These are phyloP conservation scores for Cariama cristata DNA, from an alignment of 2,113 vertebrate species.

Conservation along the genomic window DNA sequence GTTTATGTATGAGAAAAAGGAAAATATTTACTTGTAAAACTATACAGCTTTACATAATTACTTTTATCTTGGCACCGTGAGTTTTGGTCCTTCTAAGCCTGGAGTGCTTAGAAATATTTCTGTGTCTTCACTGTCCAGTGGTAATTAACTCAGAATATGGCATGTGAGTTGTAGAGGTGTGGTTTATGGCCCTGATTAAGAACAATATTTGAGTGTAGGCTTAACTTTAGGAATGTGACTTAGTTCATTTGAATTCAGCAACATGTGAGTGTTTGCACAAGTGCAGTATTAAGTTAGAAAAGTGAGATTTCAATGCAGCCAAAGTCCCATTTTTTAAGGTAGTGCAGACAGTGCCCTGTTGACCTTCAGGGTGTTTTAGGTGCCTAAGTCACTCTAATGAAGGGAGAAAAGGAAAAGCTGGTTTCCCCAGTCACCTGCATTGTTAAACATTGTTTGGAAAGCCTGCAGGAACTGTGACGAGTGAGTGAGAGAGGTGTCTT, in stretches of 20 bases:
- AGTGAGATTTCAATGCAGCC: neutral
- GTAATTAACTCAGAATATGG: neutral
- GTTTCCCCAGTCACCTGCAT: neutral
- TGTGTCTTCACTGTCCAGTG: neutral
- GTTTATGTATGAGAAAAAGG: constrained; percentile 52
- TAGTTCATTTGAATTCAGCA: neutral
- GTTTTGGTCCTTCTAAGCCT: neutral
- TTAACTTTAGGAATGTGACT: neutral
- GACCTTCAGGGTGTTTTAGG: neutral
- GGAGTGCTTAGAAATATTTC: neutral
- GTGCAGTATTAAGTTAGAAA: neutral
- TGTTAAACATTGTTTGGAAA: neutral
- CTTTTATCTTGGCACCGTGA: neutral
- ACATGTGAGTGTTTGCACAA: neutral
- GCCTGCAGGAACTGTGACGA: neutral
- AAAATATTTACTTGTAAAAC: constrained; percentile 41
- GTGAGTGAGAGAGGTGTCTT: neutral
- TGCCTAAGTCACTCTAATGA: neutral
- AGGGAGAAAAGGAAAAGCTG: neutral
- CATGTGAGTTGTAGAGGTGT: neutral
- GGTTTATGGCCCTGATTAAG: neutral
- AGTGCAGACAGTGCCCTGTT: neutral
- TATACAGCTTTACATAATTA: neutral
- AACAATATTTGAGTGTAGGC: neutral
- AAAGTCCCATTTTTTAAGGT: neutral